phyloP scores from a whole-genome alignment of 2,797 vertebrate species.

The Sebastes cheni region DNA sequence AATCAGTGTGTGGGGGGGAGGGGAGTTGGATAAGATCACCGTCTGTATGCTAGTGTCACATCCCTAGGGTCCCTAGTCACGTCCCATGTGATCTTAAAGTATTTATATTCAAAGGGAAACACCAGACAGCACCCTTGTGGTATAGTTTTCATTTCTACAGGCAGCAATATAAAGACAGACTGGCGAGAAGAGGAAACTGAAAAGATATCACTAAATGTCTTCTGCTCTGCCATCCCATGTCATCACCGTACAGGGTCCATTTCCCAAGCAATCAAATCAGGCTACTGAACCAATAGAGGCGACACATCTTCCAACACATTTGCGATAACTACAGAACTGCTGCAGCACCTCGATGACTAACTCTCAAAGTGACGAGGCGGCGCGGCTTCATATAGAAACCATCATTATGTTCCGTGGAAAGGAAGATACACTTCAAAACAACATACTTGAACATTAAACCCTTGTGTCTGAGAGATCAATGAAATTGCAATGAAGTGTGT shows the following conservation, averaged over 20 bases:
- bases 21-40: neutral
- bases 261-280: conserved; percentile 39
- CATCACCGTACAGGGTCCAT: conserved; percentile 12
- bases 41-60: neutral
- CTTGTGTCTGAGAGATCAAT: conserved; percentile 10
- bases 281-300: conserved; percentile 23
- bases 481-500: neutral
- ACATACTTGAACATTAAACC: conserved; percentile 22
- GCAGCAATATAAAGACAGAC: neutral
- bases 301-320: conserved; percentile 19
- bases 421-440: conserved; percentile 26
- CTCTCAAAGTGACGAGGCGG: conserved; percentile 18
- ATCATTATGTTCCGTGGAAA: conserved; percentile 30
- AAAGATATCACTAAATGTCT: neutral
- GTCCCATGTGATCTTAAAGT: neutral
- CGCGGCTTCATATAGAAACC: conserved; percentile 19
- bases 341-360: conserved; percentile 21
- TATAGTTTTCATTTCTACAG: neutral
- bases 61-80: too few species aligned
- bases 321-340: conserved; percentile 19
- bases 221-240: neutral
- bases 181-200: neutral
- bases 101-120: conserved; percentile 5
- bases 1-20: neutral
- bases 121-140: neutral